A percentile compares a stretch with the other conserved stretches of the same genome.
phyloP scores from a whole-genome alignment of 2,113 vertebrate genomes.

The Helogale parvula region DNA sequence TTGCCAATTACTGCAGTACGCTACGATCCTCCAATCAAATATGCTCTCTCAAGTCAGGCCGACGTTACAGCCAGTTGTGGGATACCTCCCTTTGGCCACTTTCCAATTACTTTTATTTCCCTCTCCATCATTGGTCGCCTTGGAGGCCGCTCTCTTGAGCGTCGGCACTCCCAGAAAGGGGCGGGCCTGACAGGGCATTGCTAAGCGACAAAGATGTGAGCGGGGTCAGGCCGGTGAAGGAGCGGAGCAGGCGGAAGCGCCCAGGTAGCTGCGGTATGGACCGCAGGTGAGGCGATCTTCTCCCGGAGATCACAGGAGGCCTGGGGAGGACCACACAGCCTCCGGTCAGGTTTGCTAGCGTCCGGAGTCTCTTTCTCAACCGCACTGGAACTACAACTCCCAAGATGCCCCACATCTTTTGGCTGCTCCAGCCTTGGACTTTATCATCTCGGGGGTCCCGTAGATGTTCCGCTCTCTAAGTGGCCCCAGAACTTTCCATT shows the following conservation, averaged over 20 bases:
- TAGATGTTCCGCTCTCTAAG: background rate
- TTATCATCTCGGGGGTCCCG: background rate
- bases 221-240: fast-evolving
- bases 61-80: background rate
- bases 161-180: background rate
- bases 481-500: background rate
- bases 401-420: background rate
- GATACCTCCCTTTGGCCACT: background rate
- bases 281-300: conserved; percentile 4
- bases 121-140: conserved; percentile 34
- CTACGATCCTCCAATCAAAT: conserved; percentile 20
- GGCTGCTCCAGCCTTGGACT: background rate
- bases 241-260: background rate
- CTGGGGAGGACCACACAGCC: background rate
- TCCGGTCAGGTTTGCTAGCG: background rate
- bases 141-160: background rate
- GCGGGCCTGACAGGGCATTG: conserved; percentile 2
- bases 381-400: conserved; percentile 28
- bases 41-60: background rate
- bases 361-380: background rate
- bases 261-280: background rate
- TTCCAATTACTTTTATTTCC: conserved; percentile 25
- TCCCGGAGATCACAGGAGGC: background rate
- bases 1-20: conserved; percentile 53
- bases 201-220: conserved; percentile 34